Evolutionary conservation across 2,797 vertebrate genomes (phyloP), one percentile per base, ranked within the genome.

Genomic region (Delichon dasypus): DNA sequence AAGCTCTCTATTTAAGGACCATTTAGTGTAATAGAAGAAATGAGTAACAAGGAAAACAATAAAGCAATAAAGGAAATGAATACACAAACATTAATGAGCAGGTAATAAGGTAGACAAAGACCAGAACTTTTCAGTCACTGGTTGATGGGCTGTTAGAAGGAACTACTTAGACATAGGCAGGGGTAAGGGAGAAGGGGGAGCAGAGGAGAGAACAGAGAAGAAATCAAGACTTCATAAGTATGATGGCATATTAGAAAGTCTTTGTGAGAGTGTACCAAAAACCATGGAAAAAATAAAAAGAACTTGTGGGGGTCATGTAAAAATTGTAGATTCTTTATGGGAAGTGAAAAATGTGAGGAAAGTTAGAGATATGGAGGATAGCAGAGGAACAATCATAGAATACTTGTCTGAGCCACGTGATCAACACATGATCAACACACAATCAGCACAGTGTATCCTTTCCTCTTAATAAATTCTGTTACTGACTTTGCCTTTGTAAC

Each of bases 41-140:
- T 0, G 9, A 74, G 34, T 40, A 74, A 81, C 13, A 55, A 54
- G 26, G 22, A 82, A 91, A 83, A 48, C 27, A 64, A 85, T 64
- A 86, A 84, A 92, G 51, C 20, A 91, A 84, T 60, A 82, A 85
- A 95, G 34, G 10, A 85, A 79, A 67, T 16, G 66, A 22, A 68
- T 30, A 58, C n/a, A 82, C 26, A 55, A 70, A 58, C 0, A 2
- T 27, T 66, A 94, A 62, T 5, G 29, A 83, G 36, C 32, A 67
- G 9, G n/a, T 44, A 88, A 53, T 34, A 74, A 82, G 18, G 32
- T 0, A 79, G 34, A 68, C 71, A 82, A 82, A 76, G 48, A 79
- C 9, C 47, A 88, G 45, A 85, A 85, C 17, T 57, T 50, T 70
- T 68, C 27, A 62, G 25, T 68, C 5, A 2, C 25, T 71, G 62